These are phyloP conservation scores for Leucophora obtusa DNA, from an alignment of 2,888 invertebrate species.

Conservation along the genomic window DNA sequence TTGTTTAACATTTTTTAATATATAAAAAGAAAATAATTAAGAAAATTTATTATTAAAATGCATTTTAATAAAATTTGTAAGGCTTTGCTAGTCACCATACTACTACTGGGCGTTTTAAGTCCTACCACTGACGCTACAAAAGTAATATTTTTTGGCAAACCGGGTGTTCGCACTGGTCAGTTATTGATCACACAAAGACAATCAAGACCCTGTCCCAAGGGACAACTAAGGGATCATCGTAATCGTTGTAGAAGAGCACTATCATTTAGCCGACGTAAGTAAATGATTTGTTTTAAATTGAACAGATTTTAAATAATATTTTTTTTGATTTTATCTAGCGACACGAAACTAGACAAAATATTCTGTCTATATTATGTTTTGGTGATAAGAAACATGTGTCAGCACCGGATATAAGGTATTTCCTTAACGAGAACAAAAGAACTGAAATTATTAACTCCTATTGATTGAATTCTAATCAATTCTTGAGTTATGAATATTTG, in stretches of 20 bases:
- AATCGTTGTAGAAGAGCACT: constrained; percentile 73
- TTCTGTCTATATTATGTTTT: neutral
- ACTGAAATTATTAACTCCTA: neutral
- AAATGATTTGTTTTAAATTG: neutral
- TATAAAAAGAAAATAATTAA: neutral
- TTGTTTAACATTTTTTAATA: no score
- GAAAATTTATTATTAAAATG: neutral
- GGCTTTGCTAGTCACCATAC: constrained; percentile 57
- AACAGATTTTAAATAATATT: neutral
- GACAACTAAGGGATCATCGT: constrained; percentile 73
- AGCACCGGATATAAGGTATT: constrained; percentile 10
- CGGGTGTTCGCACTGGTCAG: constrained; percentile 69
- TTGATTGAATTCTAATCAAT: neutral
- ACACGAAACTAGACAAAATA: neutral
- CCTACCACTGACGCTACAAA: constrained; percentile 62
- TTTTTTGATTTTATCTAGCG: constrained; percentile 22
- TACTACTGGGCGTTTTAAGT: constrained; percentile 66
- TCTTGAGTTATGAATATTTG: neutral
- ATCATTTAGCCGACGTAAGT: constrained; percentile 69
- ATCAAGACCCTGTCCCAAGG: constrained; percentile 70
- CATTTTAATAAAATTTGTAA: constrained; percentile 5
- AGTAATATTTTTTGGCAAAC: constrained; percentile 71
- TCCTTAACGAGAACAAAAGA: neutral
- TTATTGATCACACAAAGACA: constrained; percentile 69
- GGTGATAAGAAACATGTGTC: constrained; percentile 15